phyloP scores from a whole-genome alignment of 1,140 invertebrate genomes.

The Drosophila carrolli region DNA sequence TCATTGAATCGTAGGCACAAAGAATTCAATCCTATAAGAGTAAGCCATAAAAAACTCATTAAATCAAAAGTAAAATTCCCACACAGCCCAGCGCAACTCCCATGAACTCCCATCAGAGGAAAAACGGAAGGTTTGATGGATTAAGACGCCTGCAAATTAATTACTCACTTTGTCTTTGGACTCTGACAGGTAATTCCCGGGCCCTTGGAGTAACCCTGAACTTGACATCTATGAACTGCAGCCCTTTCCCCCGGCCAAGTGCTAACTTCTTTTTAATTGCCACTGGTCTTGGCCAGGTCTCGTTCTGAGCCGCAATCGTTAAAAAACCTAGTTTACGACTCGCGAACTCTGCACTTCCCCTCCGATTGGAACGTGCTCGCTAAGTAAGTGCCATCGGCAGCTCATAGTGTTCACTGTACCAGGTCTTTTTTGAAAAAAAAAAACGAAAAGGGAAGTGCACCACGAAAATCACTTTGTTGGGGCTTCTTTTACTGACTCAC shows the following conservation, averaged over 20 bases:
- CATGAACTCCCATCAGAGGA: constrained; percentile 35
- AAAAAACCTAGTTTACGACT: constrained; percentile 37
- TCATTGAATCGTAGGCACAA: constrained; percentile 68
- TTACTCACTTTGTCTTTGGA: constrained; percentile 54
- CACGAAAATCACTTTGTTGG: constrained; percentile 28
- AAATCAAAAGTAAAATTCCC: constrained; percentile 63
- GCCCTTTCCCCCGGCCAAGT: constrained; percentile 48
- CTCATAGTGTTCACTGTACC: constrained; percentile 20
- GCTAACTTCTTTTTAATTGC: constrained; percentile 77
- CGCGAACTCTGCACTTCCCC: constrained; percentile 32
- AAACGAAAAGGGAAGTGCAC: not conserved
- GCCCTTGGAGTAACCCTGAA: constrained; percentile 61
- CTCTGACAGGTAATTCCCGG: constrained; percentile 20
- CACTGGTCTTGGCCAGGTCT: constrained; percentile 38
- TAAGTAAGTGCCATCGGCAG: constrained; percentile 24
- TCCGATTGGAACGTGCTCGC: constrained; percentile 28
- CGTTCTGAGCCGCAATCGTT: constrained; percentile 30
- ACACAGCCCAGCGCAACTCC: constrained; percentile 35
- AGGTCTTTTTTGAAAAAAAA: not conserved
- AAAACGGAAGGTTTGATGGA: constrained; percentile 32
- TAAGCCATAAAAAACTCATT: constrained; percentile 55
- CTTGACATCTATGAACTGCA: constrained; percentile 76
- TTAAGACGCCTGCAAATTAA: constrained; percentile 71
- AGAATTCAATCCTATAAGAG: constrained; percentile 59
- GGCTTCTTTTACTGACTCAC: constrained; percentile 1